These are phyloP conservation scores for Scaptomyza cyrtandrae DNA, from an alignment of 2,888 invertebrate genomes.

Conservation along the genomic window DNA sequence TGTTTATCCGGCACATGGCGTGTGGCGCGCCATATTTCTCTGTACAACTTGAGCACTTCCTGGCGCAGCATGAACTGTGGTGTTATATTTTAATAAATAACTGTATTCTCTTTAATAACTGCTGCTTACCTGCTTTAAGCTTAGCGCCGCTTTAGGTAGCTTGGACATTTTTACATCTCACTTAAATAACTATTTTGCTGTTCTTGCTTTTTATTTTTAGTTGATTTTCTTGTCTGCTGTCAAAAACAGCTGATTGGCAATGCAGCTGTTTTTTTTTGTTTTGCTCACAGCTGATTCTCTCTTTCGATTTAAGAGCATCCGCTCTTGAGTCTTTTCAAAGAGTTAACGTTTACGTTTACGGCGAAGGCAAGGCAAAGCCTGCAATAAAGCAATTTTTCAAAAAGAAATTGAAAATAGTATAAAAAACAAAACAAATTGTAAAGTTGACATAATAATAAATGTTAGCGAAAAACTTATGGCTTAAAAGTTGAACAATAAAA, in stretches of 20 bases:
- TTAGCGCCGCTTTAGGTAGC: slow-evolving; percentile 85
- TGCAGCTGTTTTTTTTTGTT: slow-evolving; percentile 16
- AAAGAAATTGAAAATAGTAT: not conserved
- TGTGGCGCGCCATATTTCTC: slow-evolving; percentile 89
- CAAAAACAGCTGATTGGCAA: slow-evolving; percentile 54
- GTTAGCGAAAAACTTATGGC: not conserved
- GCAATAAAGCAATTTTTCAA: not conserved
- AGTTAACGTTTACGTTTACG: too few species aligned
- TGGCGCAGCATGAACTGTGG: slow-evolving; percentile 91
- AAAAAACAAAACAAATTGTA: not conserved
- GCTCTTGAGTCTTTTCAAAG: not conserved
- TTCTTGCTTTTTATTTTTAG: not conserved
- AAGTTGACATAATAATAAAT: not conserved
- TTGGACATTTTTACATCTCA: slow-evolving; percentile 66
- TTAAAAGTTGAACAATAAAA: not conserved
- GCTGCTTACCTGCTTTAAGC: slow-evolving; percentile 87
- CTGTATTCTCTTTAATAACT: not conserved
- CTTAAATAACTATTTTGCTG: not conserved
- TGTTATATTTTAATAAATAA: not conserved
- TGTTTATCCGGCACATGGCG: slow-evolving; percentile 88
- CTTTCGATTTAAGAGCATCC: slow-evolving; percentile 4
- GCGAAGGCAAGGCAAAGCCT: not conserved
- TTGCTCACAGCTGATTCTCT: slow-evolving; percentile 15
- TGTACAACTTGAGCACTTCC: slow-evolving; percentile 91
- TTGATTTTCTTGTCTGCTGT: slow-evolving; percentile 8